Conservation (phyloP, 2,113 vertebrate species). For the Esox niger region DNA sequence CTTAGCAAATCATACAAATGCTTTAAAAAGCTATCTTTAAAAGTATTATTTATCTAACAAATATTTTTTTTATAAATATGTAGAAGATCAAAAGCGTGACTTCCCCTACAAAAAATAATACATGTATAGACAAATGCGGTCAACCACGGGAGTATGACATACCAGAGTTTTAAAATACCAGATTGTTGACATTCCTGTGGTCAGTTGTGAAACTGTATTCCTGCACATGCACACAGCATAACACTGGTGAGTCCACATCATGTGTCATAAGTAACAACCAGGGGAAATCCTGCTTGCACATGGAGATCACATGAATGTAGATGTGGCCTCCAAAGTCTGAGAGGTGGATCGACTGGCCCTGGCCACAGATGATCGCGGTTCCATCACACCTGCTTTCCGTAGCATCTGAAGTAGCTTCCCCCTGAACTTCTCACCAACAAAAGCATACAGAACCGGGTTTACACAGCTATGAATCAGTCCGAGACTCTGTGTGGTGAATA, state of each 20-base stretch:
- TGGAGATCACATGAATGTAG: constrained; percentile 54
- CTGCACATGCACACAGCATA: constrained; percentile 1
- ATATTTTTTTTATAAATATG: too few relatives aligned
- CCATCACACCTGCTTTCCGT: constrained; percentile 24
- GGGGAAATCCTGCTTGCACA: neutral
- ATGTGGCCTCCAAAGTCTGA: constrained; percentile 53
- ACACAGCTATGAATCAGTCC: constrained; percentile 71
- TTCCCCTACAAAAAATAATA: too few relatives aligned
- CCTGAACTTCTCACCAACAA: constrained; percentile 71
- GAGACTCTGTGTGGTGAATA: constrained; percentile 64
- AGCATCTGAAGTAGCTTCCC: constrained; percentile 38
- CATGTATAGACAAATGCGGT: too few relatives aligned
- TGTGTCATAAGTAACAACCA: too few relatives aligned
- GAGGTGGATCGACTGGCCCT: constrained; percentile 53
- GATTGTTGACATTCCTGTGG: too few relatives aligned
- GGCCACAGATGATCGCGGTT: neutral
- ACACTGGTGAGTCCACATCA: neutral
- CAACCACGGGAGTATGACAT: too few relatives aligned
- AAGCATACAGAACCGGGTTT: constrained; percentile 74
- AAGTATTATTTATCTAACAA: too few relatives aligned
- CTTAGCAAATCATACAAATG: too few relatives aligned
- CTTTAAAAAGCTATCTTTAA: too few relatives aligned
- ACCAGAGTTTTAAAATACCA: too few relatives aligned
- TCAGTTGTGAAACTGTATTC: too few relatives aligned
- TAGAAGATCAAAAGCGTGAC: too few relatives aligned